A percentile compares a stretch with the other conserved stretches of the same genome.
phyloP scores from a whole-genome alignment of 92 coral and sea anemone species.

The Actinostola sp. region DNA sequence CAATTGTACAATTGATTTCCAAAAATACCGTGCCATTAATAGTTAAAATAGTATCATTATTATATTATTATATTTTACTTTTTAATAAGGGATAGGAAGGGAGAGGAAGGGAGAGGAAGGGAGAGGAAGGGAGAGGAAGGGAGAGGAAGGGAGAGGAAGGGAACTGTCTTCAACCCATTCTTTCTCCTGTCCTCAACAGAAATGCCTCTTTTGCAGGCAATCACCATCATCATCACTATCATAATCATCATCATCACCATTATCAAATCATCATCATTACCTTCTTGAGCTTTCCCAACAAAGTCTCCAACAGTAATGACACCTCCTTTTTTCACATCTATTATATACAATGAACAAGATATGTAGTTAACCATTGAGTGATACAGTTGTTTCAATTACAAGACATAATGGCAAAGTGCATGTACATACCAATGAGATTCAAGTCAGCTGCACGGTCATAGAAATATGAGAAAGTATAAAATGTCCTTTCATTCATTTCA shows the following conservation, averaged over 20 bases:
- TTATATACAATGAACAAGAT: background rate
- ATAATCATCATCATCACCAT: background rate
- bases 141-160: too few relatives aligned
- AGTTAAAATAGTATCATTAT: too few relatives aligned
- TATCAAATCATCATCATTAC: slow-evolving; percentile 52
- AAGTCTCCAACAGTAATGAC: slow-evolving; percentile 79
- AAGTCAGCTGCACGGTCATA: slow-evolving; percentile 87
- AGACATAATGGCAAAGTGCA: too few relatives aligned
- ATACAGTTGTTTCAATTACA: too few relatives aligned
- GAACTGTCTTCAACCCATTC: too few relatives aligned
- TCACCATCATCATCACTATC: background rate
- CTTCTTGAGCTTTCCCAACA: slow-evolving; percentile 62
- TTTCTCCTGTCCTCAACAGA: too few relatives aligned
- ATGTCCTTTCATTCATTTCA: slow-evolving; percentile 70
- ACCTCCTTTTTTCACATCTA: slow-evolving; percentile 75
- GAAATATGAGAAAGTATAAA: slow-evolving; percentile 90
- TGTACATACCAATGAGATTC: slow-evolving; percentile 81
- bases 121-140: too few relatives aligned
- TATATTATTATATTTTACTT: too few relatives aligned
- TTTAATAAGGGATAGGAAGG: too few relatives aligned
- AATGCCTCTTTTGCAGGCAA: background rate
- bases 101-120: too few relatives aligned
- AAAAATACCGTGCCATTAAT: too few relatives aligned
- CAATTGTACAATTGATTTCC: too few relatives aligned
- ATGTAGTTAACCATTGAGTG: background rate